These are phyloP conservation scores for Ginglymostoma cirratum DNA, from an alignment of 2,113 vertebrate genomes.

Conservation along the genomic window DNA sequence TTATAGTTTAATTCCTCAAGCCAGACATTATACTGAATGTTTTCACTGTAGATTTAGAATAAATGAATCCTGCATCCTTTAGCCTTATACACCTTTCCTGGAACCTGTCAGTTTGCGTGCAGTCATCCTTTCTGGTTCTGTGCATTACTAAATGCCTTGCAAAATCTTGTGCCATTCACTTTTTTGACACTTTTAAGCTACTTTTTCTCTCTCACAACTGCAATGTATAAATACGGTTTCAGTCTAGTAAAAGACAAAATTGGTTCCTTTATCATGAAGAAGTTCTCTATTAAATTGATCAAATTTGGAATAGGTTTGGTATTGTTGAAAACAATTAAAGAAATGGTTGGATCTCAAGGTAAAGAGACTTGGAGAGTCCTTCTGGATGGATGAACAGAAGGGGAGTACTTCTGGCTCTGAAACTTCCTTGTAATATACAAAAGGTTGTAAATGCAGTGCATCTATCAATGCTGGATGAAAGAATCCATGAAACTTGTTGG, in stretches of 20 bases:
- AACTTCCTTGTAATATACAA: neutral
- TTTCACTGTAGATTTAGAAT: neutral
- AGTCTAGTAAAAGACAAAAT: neutral
- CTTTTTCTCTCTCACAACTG: neutral
- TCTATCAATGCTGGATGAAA: neutral
- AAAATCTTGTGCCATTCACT: neutral
- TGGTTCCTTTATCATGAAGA: neutral
- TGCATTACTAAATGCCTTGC: neutral
- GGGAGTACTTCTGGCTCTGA: neutral
- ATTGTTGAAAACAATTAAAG: neutral
- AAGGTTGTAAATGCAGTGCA: neutral
- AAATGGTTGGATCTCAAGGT: neutral
- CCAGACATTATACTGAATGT: neutral
- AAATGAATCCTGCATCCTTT: neutral
- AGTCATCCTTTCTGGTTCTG: neutral
- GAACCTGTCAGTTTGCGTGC: neutral
- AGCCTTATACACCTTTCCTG: neutral
- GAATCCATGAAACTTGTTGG: neutral
- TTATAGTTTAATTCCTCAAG: neutral
- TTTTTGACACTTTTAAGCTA: neutral
- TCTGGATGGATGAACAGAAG: neutral
- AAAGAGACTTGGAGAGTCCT: neutral
- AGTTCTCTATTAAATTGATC: neutral
- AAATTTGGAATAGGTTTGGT: neutral
- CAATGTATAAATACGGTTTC: neutral